Base-by-base conservation (phyloP, 2,888 invertebrate species). In the Pheosia gnoma region DNA sequence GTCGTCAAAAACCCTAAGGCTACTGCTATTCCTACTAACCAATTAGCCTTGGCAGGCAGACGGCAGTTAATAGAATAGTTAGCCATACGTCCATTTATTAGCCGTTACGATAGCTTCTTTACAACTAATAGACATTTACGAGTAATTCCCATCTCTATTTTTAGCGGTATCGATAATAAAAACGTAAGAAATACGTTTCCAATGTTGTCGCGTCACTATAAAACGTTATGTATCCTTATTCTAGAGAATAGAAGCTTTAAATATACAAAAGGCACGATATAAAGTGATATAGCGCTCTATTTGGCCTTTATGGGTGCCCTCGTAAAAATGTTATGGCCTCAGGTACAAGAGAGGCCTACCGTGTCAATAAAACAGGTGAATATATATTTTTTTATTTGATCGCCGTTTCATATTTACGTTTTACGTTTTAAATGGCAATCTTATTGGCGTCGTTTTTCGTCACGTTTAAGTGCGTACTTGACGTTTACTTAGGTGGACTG, bases 181-280 rank as follows among this genome's bases (percentile, higher is more conserved):
- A 75, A 38, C 37, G n/a, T 59, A 62, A 67, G 65, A 66, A 71
- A 75, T 63, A 72, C 62, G 66, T 68, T 69, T 66, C 57, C 64
- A 67, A 69, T 74, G 63, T 57, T 45, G 45, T 43, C 41, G 57
- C 65, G 62, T 67, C 64, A 72, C 78, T 68, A 79, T 81, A 81
- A 80, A 80, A 80, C 62, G 71, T 75, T 73, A 79, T 77, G 75
- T 70, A 70, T 60, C 59, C 68, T 67, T 75, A 75, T 68, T 68
- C 68, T 62, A 63, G 70, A 80, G 79, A 81, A 88, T 84, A 85
- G 84, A 80, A 78, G 83, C 81, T 86, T 91, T 90, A 89, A 88
- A 90, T 90, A 89, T 90, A 90, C 91, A 91, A 91, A 90, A 87
- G 90, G 84, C 86, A 84, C 88, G 84, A 84, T 87, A 88, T 87